Conservation (phyloP, 2,113 vertebrate genomes). For the Uria aalge region DNA sequence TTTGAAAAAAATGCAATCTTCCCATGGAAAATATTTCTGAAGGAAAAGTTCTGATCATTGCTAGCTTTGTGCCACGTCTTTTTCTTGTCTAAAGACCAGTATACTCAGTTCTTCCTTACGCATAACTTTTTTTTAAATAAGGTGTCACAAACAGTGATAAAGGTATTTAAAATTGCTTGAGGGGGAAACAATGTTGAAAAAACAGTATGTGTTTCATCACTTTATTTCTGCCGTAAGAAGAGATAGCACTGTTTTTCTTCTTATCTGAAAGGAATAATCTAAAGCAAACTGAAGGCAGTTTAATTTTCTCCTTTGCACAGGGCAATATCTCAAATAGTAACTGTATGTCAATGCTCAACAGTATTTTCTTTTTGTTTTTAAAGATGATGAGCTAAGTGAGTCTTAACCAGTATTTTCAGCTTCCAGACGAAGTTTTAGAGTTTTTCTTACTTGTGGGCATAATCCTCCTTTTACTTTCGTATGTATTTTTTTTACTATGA, state of each 20-base stretch:
- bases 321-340: slow-evolving; percentile 15
- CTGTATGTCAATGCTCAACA: neutral
- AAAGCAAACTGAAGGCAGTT: slow-evolving; percentile 42
- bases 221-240: slow-evolving; percentile 34
- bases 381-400: neutral
- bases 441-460: neutral
- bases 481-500: neutral
- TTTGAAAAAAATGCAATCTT: neutral
- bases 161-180: slow-evolving; percentile 21
- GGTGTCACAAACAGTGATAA: slow-evolving; percentile 10
- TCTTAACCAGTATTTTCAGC: neutral
- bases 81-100: neutral
- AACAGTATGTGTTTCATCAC: neutral
- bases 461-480: neutral
- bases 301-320: slow-evolving; percentile 46
- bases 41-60: neutral
- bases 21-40: neutral
- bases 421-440: neutral
- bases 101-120: neutral
- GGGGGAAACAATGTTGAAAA: neutral
- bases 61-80: neutral
- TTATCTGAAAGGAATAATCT: slow-evolving; percentile 35
- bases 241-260: slow-evolving; percentile 10
- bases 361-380: slow-evolving; percentile 1
- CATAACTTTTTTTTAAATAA: neutral